Base-by-base conservation (phyloP, 2,113 vertebrate genomes). In the Cyphomyrus discorhynchus region DNA sequence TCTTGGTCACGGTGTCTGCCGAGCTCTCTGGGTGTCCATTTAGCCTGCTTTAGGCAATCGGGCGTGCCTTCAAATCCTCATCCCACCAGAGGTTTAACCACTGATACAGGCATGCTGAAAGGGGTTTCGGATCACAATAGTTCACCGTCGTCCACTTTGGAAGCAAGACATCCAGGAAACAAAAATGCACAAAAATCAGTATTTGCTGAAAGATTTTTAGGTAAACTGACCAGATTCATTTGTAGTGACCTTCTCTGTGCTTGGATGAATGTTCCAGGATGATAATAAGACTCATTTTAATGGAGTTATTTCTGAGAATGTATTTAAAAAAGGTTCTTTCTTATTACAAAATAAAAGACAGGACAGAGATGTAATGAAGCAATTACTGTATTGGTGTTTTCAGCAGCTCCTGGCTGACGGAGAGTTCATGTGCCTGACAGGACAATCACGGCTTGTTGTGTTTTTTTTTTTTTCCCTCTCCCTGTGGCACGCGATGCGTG, bases 1-100 rank as follows among this genome's bases (percentile, higher is more conserved):
- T 92, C 89, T 74, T 90, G 88, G 89, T 92, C 89, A 90, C 90
- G 89, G 88, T 91, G 86, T 88, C 89, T 91, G 82, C 82, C 86
- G 89, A 66, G 58, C 84, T 90, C 90, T 89, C 89, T 89, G 39
- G 62, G 70, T 17, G 56, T 90, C 91, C 84, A 89, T 91, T 86
- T 91, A 88, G 80, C 87, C 80, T 87, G 50, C 49, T 87, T 82
- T 88, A 90, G 42, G 87, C 91, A 88, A 84, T 90, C 77, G 88
- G 90, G 91, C 90, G 3, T 92, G 88, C 56, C 88, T 62, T 83
- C 80, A 70, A 31, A 49, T 80, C 49, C 21, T 5, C 35, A 88
- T 53, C 88, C 77, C 24, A 45, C 58, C 82, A 31, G 56, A 88
- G 19, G 80, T 92, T 89, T 82, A 80, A 35, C 74, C 90, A 87